These are phyloP conservation scores for Platyscapa corneri DNA, from an alignment of 1,140 invertebrate species.

Conservation along the genomic window DNA sequence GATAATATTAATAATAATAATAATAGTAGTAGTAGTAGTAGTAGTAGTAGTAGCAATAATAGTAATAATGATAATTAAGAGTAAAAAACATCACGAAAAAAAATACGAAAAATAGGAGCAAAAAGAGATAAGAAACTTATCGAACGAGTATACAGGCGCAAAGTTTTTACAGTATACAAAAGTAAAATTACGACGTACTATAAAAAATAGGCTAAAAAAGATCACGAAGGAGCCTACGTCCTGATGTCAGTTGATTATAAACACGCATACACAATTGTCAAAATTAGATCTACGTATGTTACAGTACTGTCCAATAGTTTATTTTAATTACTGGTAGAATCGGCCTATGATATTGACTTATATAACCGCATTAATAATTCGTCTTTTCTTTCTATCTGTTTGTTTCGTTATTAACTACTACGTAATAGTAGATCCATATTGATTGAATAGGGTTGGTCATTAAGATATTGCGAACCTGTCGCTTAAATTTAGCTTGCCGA, in stretches of 20 bases:
- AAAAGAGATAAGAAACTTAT: slow-evolving; percentile 49
- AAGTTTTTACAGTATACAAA: slow-evolving; percentile 47
- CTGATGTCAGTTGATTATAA: slow-evolving; percentile 50
- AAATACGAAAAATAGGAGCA: slow-evolving; percentile 24
- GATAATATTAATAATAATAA: slow-evolving; percentile 15
- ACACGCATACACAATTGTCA: slow-evolving; percentile 50
- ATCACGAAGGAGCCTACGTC: slow-evolving; percentile 45
- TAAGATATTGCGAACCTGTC: slow-evolving; percentile 51
- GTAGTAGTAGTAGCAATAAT: slow-evolving; percentile 4
- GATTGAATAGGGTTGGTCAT: slow-evolving; percentile 54
- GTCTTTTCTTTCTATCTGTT: slow-evolving; percentile 47
- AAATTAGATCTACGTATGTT: slow-evolving; percentile 53
- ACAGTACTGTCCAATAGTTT: slow-evolving; percentile 51
- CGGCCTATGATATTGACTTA: slow-evolving; percentile 53
- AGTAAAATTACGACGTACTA: slow-evolving; percentile 48
- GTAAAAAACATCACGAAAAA: slow-evolving; percentile 31
- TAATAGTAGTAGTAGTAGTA: slow-evolving; percentile 31
- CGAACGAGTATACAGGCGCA: slow-evolving; percentile 44
- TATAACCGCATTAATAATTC: slow-evolving; percentile 51
- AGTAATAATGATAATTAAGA: slow-evolving; percentile 25
- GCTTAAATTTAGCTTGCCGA: slow-evolving; percentile 50
- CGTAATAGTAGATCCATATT: slow-evolving; percentile 50
- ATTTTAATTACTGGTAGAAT: slow-evolving; percentile 51
- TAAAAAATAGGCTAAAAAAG: slow-evolving; percentile 48
- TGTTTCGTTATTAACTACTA: slow-evolving; percentile 53